Base-by-base conservation (phyloP, 2,797 vertebrate species). In the Spatula versicolor region DNA sequence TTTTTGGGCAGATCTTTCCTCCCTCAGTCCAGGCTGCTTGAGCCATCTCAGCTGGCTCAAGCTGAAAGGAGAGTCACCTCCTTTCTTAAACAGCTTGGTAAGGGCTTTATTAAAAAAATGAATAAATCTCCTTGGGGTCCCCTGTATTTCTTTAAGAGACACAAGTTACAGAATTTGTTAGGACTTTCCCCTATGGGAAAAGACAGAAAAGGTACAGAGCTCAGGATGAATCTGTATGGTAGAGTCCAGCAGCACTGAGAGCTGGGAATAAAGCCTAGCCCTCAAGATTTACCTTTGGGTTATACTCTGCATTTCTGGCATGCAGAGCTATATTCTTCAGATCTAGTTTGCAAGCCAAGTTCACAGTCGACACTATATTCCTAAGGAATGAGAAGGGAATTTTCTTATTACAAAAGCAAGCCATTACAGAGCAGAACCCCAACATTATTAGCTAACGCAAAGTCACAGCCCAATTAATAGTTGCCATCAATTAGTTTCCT, bases 361-460 rank as follows among this genome's bases (percentile, higher is more conserved):
- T 99, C 76, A 99, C 99, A 13, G 99, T 99, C 13, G 99, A 99
- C 83, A 99, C 99, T 8, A 99, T 99, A 95, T 99, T 99, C 97
- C 99, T 99, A 90, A 79, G 90, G 58, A 98, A 95, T 0, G 55
- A 93, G 46, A 95, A 39, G 59, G 37, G 55, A 80, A 68, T 86
- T 55, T 45, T 79, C 39, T 88, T 58, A 84, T 1, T 90, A 55
- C 37, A 71, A 54, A 83, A 83, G 22, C 33, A 78, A 87, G 16
- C 11, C 33, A 26, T 75, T 33, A 46, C 87, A 92, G 71, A 77
- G 43, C 77, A 78, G 84, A 39, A 37, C 41, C 52, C 54, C 86
- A 78, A 22, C 19, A 48, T n/a, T 15, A 22, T 25, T 52, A 80
- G 22, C 75, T 22, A 4, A 28, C 6, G 18, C 25, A n/a, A 74